Base-by-base conservation (phyloP, 35 echinoderm and acorn worm genomes). In the Apostichopus japonicus region DNA sequence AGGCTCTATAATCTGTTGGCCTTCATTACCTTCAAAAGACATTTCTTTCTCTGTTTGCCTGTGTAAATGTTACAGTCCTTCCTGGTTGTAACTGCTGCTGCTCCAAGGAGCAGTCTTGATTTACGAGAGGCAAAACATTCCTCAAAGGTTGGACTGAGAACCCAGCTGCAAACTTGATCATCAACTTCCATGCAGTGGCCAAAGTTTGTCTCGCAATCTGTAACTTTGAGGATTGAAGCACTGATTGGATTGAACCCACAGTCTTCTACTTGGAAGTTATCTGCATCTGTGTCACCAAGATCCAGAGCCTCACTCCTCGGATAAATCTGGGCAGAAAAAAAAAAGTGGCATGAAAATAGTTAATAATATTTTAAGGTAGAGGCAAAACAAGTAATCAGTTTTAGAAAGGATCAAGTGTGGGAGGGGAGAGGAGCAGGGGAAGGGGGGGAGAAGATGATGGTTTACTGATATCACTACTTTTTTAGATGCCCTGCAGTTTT, bases 161-260 rank as follows among this genome's bases (percentile, higher is more conserved):
- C 54, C 81, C 81, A 84, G 17, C 81, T 84, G 55, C 81, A 84
- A 23, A 23, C 17, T 1, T 5, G 10, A 21, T 19, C 55, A 10
- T 58, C 17, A 8, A n/a, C 16, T 16, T 51, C 4, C 4, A n/a
- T 11, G 54, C 81, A 84, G 54, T 17, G 57, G 21, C 81, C 81
- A 84, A 6, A 57, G 8, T 54, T 5, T 1, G 13, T 84, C 23
- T 84, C 81, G 53, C 81, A 84, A 51, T 84, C 81, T 57, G 0
- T 8, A 17, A 84, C 53, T 16, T 16, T 6, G 14, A 84, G 81
- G 1, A 22, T 58, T 8, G 8, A 16, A n/a, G 81, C 81, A 19
- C 56, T 84, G 54, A 84, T 23, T 21, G 81, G 81, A 51, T 84
- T 84, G 17, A n/a, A 84, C 5, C 17, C 15, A 16, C 81, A 84